Percentiles rank a stretch among this genome's conserved stretches.
phyloP scores from a whole-genome alignment of 1,140 invertebrate species.

The Listronotus bonariensis region DNA sequence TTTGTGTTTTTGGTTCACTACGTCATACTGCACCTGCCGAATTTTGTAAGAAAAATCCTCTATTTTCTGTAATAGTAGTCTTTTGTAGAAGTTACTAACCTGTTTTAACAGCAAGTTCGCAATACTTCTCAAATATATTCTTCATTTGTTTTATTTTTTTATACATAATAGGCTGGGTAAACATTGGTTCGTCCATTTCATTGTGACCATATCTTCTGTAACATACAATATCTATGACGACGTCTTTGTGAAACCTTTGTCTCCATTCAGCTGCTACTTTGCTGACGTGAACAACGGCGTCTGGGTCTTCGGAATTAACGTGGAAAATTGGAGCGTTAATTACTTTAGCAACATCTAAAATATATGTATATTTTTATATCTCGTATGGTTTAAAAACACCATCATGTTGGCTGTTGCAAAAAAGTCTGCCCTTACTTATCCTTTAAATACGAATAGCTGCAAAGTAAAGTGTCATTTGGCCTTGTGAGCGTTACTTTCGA shows the following conservation, averaged over 20 bases:
- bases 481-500: too few species aligned
- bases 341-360: constrained; percentile 61
- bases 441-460: too few species aligned
- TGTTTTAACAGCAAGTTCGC: constrained; percentile 95
- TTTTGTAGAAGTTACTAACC: constrained; percentile 67
- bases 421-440: too few species aligned
- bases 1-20: too few species aligned
- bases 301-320: constrained; percentile 91
- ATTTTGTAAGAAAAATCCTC: too few species aligned
- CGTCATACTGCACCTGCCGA: too few species aligned
- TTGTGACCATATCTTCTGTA: constrained; percentile 92
- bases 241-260: constrained; percentile 83
- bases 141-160: constrained; percentile 69
- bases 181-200: constrained; percentile 93
- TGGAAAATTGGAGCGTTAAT: constrained; percentile 93
- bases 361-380: too few species aligned
- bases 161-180: constrained; percentile 95
- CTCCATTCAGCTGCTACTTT: constrained; percentile 87
- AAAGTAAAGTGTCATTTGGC: too few species aligned
- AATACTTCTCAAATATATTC: constrained; percentile 98
- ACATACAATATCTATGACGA: constrained; percentile 85
- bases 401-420: too few species aligned
- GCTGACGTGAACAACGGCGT: constrained; percentile 83
- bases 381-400: too few species aligned
- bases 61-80: too few species aligned